These are phyloP conservation scores for Drosophila azteca DNA, from an alignment of 1,140 invertebrate genomes.

Conservation along the genomic window DNA sequence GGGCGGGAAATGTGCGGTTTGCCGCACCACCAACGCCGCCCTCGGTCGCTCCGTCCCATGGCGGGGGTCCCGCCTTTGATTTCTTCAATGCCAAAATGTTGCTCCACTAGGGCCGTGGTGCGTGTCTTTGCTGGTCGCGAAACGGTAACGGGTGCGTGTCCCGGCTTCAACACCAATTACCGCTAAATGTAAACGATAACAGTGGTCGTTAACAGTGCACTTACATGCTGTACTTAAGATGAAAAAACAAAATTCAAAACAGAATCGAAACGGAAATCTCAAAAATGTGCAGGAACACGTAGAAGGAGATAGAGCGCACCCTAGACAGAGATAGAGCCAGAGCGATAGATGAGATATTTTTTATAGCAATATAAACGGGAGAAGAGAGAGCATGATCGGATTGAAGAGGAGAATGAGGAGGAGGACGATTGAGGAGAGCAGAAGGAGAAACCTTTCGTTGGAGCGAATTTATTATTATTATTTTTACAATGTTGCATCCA, in stretches of 20 bases:
- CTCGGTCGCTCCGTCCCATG: slow-evolving; percentile 35
- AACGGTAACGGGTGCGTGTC: slow-evolving; percentile 15
- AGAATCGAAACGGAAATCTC: slow-evolving; percentile 56
- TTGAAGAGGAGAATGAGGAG: slow-evolving; percentile 13
- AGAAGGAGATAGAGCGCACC: slow-evolving; percentile 27
- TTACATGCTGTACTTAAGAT: slow-evolving; percentile 75
- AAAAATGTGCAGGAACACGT: slow-evolving; percentile 76
- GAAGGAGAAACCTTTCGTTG: slow-evolving; percentile 68
- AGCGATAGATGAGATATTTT: slow-evolving; percentile 59
- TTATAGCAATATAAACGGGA: slow-evolving; percentile 57
- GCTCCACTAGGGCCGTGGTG: slow-evolving; percentile 55
- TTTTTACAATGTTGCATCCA: slow-evolving; percentile 50
- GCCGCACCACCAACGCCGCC: slow-evolving; percentile 35
- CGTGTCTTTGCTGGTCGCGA: slow-evolving; percentile 31
- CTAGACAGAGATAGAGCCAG: slow-evolving; percentile 38
- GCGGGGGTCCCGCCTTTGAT: slow-evolving; percentile 60
- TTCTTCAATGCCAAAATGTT: slow-evolving; percentile 79
- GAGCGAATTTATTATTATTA: slow-evolving; percentile 75
- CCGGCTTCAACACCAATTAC: slow-evolving; percentile 6
- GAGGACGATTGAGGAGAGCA: slow-evolving; percentile 2
- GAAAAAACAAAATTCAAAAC: slow-evolving; percentile 12
- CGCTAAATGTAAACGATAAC: slow-evolving; percentile 5
- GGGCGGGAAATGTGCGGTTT: slow-evolving; percentile 10
- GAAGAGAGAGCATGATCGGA: slow-evolving; percentile 3
- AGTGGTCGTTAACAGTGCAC: slow-evolving; percentile 58